Evolutionary conservation across 2,797 vertebrate species (phyloP).

Genomic region (Microcaecilia unicolor): DNA sequence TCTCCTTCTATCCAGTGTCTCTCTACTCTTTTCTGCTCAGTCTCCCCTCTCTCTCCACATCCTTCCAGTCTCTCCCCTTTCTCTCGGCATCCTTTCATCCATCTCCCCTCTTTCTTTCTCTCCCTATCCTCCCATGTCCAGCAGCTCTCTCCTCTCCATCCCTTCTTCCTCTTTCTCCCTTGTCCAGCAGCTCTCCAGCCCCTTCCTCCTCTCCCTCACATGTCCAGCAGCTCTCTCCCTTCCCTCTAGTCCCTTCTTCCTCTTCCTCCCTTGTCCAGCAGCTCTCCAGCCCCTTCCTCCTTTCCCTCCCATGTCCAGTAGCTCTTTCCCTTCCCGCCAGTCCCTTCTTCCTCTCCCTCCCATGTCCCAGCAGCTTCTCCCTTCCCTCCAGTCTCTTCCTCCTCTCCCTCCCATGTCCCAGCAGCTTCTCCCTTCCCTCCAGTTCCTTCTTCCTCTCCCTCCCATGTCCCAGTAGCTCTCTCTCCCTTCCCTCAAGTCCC

Average conservation of each 20-base stretch:
- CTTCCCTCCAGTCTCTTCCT: no score
- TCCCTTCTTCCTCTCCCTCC: no score
- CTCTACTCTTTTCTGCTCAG: not conserved
- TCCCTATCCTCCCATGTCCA: not conserved
- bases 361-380: no score
- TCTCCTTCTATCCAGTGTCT: not conserved
- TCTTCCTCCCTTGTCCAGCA: not conserved
- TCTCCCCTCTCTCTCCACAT: not conserved
- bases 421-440: no score
- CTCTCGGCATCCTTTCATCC: not conserved
- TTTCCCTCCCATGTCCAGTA: no score
- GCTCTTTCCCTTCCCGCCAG: no score
- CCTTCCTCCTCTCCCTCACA: not conserved
- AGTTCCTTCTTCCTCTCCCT: no score
- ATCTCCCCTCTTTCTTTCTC: not conserved
- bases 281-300: not conserved
- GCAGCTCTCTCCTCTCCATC: not conserved
- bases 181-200: not conserved
- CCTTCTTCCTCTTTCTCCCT: not conserved
- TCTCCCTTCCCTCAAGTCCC: no score
- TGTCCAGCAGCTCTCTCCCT: no score
- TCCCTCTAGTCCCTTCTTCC: not conserved
- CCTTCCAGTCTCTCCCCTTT: no score
- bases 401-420: no score
- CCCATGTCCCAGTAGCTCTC: no score